Evolutionary conservation across 2,797 vertebrate genomes (phyloP).

Genomic region (Neostethus bicornis): DNA sequence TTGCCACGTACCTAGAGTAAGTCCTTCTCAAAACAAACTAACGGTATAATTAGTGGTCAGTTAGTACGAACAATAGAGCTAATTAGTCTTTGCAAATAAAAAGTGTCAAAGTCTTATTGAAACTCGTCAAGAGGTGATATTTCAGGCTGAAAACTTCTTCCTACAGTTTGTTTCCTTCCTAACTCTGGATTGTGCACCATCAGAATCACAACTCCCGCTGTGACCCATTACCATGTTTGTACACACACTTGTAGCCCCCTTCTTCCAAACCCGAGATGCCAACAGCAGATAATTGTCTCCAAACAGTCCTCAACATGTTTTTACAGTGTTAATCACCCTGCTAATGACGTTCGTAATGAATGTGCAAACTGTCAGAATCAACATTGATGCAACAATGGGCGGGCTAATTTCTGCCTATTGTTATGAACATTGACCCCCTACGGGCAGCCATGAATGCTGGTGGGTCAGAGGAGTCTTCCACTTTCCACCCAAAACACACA

Average conservation of each 20-base stretch:
- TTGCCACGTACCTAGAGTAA: slow-evolving; percentile 40
- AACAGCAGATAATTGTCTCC: slow-evolving; percentile 66
- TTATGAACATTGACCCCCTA: slow-evolving; percentile 64
- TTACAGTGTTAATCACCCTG: slow-evolving; percentile 61
- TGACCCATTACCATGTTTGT: slow-evolving; percentile 17
- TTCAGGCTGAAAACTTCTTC: not conserved
- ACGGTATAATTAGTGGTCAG: slow-evolving; percentile 62
- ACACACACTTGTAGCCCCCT: slow-evolving; percentile 29
- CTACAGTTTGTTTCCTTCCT: not conserved
- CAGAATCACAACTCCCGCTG: slow-evolving; percentile 4
- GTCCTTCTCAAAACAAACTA: slow-evolving; percentile 66
- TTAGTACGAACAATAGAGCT: slow-evolving; percentile 62
- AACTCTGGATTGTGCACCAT: not conserved
- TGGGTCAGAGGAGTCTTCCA: slow-evolving; percentile 28
- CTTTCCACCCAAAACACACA: slow-evolving; percentile 20
- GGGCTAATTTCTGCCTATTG: slow-evolving; percentile 62
- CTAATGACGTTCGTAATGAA: slow-evolving; percentile 65
- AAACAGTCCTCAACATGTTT: slow-evolving; percentile 47
- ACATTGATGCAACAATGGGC: slow-evolving; percentile 55
- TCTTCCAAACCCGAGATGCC: slow-evolving; percentile 26
- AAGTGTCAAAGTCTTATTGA: slow-evolving; percentile 30
- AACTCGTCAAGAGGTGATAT: slow-evolving; percentile 5
- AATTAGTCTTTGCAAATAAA: slow-evolving; percentile 65
- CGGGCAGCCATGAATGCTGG: slow-evolving; percentile 52
- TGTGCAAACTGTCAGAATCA: slow-evolving; percentile 60